Evolutionary conservation across 2,888 invertebrate species (phyloP).

Genomic region (Polyommatus icarus): DNA sequence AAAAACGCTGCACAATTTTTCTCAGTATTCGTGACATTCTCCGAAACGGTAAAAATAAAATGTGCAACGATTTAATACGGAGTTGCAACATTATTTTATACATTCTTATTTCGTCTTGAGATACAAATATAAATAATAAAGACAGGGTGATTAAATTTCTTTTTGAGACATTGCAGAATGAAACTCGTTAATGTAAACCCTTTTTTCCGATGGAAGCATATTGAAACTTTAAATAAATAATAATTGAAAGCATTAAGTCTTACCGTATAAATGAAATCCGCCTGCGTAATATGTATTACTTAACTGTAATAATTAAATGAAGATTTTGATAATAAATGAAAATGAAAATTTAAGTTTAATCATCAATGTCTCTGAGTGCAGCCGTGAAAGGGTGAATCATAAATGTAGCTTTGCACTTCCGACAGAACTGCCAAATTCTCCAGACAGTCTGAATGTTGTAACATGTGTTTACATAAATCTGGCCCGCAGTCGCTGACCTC

Average conservation of each 20-base stretch:
- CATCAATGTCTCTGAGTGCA: no score
- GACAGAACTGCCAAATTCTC: background rate
- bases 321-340: no score
- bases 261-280: no score
- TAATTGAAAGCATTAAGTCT: no score
- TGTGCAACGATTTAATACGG: conserved; percentile 18
- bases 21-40: conserved; percentile 21
- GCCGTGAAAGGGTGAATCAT: background rate
- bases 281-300: no score
- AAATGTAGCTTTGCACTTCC: background rate
- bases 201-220: no score
- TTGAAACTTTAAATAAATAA: no score
- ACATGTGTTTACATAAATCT: conserved; percentile 12
- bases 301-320: no score
- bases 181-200: no score
- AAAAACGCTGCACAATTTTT: conserved; percentile 13
- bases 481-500: background rate
- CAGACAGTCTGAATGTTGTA: background rate
- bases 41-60: conserved; percentile 22
- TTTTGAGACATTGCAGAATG: background rate
- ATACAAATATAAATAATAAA: background rate
- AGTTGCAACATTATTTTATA: background rate
- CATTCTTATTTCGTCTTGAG: conserved; percentile 3
- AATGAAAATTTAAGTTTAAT: no score
- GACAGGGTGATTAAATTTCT: background rate